These are phyloP conservation scores for Cephalopholis sonnerati DNA, from an alignment of 2,113 vertebrate species.

Conservation along the genomic window DNA sequence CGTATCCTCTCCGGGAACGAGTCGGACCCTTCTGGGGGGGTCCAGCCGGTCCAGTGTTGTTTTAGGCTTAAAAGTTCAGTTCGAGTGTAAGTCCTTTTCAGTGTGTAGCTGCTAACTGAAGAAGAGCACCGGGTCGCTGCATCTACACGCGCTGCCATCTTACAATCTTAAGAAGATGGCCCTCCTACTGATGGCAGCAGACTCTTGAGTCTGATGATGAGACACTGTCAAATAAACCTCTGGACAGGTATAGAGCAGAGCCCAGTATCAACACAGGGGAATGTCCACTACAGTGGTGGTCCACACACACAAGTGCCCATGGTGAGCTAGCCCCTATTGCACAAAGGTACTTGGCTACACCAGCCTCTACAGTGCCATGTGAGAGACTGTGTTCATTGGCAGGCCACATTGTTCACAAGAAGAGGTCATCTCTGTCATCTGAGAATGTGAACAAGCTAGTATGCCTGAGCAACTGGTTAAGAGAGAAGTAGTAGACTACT, in stretches of 20 bases:
- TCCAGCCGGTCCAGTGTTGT: no score
- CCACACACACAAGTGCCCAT: background rate
- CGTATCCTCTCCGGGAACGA: no score
- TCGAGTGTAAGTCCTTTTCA: no score
- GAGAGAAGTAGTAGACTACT: background rate
- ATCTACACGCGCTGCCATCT: no score
- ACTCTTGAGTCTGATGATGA: background rate
- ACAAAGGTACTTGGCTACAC: background rate
- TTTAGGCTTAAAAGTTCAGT: no score
- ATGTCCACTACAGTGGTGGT: background rate
- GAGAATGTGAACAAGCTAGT: background rate
- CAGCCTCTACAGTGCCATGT: background rate
- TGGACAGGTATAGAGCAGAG: background rate
- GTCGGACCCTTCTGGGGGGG: no score
- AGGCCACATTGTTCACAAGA: conserved; percentile 1
- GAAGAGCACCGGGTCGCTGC: no score
- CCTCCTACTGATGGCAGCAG: background rate
- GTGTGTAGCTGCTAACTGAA: no score
- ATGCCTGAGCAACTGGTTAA: background rate
- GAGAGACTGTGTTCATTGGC: background rate
- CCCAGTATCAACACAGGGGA: background rate
- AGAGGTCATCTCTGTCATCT: background rate
- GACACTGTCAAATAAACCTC: background rate
- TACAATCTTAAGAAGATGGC: background rate
- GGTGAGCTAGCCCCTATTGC: background rate